Percentiles rank a stretch among this genome's conserved stretches.
These are phyloP conservation scores for Perccottus glenii DNA, from an alignment of 2,113 vertebrate species.

Conservation along the genomic window DNA sequence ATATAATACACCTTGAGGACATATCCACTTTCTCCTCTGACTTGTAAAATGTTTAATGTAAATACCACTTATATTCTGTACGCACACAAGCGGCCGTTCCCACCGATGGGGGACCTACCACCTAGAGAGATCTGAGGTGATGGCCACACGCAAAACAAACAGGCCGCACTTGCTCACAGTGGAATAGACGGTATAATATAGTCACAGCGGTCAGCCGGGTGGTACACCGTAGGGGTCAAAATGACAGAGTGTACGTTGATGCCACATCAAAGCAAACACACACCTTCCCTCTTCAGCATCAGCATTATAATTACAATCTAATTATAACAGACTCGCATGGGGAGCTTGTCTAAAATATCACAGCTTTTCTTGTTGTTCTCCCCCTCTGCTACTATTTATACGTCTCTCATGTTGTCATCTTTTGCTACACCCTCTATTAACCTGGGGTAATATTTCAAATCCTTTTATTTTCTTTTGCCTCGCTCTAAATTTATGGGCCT, in stretches of 20 bases:
- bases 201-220: slow-evolving; percentile 49
- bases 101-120: slow-evolving; percentile 52
- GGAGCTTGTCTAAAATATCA: background rate
- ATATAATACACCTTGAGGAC: slow-evolving; percentile 21
- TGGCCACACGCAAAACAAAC: slow-evolving; percentile 68
- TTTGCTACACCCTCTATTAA: background rate
- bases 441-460: slow-evolving; percentile 11
- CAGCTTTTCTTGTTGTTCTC: background rate
- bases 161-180: slow-evolving; percentile 21
- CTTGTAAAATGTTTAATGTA: slow-evolving; percentile 51
- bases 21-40: slow-evolving; percentile 45
- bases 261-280: slow-evolving; percentile 70
- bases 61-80: slow-evolving; percentile 39
- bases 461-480: slow-evolving; percentile 1
- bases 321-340: slow-evolving; percentile 35
- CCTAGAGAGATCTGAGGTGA: slow-evolving; percentile 70
- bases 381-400: slow-evolving; percentile 8
- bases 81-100: slow-evolving; percentile 20
- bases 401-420: background rate
- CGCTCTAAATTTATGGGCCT: background rate
- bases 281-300: slow-evolving; percentile 55
- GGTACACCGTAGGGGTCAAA: slow-evolving; percentile 57
- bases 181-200: slow-evolving; percentile 37
- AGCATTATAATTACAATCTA: slow-evolving; percentile 52
- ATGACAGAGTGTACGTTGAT: slow-evolving; percentile 64